Evolutionary conservation across 2,113 vertebrate genomes (phyloP), one percentile per base, ranked within the genome.

Genomic region (Oreocharis arfaki): DNA sequence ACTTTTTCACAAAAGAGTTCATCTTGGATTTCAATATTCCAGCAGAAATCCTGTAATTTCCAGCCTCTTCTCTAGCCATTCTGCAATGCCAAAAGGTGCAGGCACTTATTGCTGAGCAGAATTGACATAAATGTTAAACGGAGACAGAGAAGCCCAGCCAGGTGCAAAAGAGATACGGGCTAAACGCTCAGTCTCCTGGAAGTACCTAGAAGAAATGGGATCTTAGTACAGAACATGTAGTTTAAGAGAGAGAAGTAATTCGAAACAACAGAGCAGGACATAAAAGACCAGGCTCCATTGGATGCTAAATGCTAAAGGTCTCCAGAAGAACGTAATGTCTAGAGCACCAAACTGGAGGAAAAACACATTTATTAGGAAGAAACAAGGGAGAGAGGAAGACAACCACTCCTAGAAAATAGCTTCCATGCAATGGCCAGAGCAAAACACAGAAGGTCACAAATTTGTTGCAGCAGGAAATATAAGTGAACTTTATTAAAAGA

Each of bases 401-500:
- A 44, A 86, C 6, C 16, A 50, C 44, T 90, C 30, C 60, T 83
- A 77, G 59, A 44, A 87, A 95, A 91, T 20, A 86, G 60, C 21
- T 87, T 93, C 63, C 42, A 52, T 15, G 32, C 49, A 92, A 69
- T 15, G 4, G 56, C 56, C 68, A 89, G 42, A 95, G 80, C 49
- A 91, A 56, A 90, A 95, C 24, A 87, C 83, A 68, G 68, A 87
- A 86, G 52, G 63, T 41, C 41, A 92, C 47, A n/a, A 57, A 77
- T 85, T 63, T 59, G 53, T 68, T 71, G 49, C 28, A 59, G 76
- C 44, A 91, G 39, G 77, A 87, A 80, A 59, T 67, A 74, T 16
- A 60, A 60, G 17, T 39, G 56, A 95, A 86, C n/a, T 89, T 95
- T 89, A 92, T 86, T 90, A 88, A 81, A 90, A 90, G 56, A 56